phyloP scores from a whole-genome alignment of 2,888 invertebrate species.

The Drosophila tripunctata region DNA sequence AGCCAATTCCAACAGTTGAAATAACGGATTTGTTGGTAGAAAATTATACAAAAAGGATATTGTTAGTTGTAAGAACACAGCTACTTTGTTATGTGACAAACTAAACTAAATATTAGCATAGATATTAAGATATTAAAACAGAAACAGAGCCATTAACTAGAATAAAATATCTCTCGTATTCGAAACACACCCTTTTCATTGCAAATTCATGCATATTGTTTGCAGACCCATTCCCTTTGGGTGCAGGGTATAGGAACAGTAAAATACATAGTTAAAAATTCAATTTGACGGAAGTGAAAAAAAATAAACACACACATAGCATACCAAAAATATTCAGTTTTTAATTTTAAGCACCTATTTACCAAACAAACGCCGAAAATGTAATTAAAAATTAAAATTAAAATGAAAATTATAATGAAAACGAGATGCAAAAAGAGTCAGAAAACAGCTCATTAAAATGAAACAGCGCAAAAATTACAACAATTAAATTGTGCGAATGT shows the following conservation, averaged over 20 bases:
- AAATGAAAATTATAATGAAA: conserved; percentile 67
- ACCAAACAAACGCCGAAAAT: conserved; percentile 62
- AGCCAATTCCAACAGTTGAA: conserved; percentile 33
- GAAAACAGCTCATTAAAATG: conserved; percentile 65
- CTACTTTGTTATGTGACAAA: conserved; percentile 74
- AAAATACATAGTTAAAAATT: conserved; percentile 72
- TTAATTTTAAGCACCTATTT: conserved; percentile 58
- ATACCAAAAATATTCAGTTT: conserved; percentile 48
- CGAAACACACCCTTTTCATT: neutral
- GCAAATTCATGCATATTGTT: neutral
- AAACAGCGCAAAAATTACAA: conserved; percentile 59
- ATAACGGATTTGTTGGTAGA: conserved; percentile 27
- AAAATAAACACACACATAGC: conserved; percentile 28
- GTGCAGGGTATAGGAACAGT: conserved; percentile 25
- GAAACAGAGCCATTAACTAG: conserved; percentile 17
- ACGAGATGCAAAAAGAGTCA: conserved; percentile 31
- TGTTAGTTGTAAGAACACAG: conserved; percentile 54
- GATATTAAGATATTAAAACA: conserved; percentile 53
- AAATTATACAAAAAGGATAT: conserved; percentile 26
- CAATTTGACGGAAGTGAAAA: conserved; percentile 52
- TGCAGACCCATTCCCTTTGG: neutral
- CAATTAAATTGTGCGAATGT: conserved; percentile 49
- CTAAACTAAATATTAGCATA: conserved; percentile 75
- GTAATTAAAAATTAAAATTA: conserved; percentile 68
- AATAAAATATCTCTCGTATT: conserved; percentile 7